These are phyloP conservation scores for Lepisosteus osseus DNA, from an alignment of 2,113 vertebrate species.

Conservation along the genomic window DNA sequence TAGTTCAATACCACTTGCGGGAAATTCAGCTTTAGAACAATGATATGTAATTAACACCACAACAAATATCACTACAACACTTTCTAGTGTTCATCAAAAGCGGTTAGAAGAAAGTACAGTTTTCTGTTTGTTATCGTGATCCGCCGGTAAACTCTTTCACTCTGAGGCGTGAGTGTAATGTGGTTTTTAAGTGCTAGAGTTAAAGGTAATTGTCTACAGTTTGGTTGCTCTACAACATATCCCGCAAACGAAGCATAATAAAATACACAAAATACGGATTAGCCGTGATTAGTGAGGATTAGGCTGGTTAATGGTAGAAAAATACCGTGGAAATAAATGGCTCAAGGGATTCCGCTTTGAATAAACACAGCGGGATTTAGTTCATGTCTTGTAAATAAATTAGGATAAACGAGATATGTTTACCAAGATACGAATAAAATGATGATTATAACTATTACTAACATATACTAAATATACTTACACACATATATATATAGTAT, in stretches of 20 bases:
- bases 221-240: conserved; percentile 36
- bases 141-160: not conserved
- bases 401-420: conserved; percentile 76
- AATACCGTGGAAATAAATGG: conserved; percentile 71
- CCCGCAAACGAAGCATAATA: conserved; percentile 62
- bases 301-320: conserved; percentile 75
- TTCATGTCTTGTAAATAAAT: conserved; percentile 79
- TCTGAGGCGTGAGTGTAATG: not conserved
- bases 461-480: too few species aligned
- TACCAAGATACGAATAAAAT: conserved; percentile 68
- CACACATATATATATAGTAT: too few species aligned
- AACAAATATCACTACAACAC: too few species aligned
- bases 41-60: too few species aligned
- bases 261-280: conserved; percentile 74
- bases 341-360: conserved; percentile 54
- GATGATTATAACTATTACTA: too few species aligned
- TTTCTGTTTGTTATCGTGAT: not conserved
- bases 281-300: conserved; percentile 77
- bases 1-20: too few species aligned
- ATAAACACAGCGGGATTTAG: conserved; percentile 69
- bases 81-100: too few species aligned
- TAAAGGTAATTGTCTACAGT: conserved; percentile 6
- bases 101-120: not conserved
- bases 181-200: not conserved
- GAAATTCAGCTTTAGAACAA: too few species aligned